Percentiles rank a stretch among this genome's conserved stretches.
Evolutionary conservation across 2,797 vertebrate species (phyloP).

Genomic region (Enteromius fasciolatus): DNA sequence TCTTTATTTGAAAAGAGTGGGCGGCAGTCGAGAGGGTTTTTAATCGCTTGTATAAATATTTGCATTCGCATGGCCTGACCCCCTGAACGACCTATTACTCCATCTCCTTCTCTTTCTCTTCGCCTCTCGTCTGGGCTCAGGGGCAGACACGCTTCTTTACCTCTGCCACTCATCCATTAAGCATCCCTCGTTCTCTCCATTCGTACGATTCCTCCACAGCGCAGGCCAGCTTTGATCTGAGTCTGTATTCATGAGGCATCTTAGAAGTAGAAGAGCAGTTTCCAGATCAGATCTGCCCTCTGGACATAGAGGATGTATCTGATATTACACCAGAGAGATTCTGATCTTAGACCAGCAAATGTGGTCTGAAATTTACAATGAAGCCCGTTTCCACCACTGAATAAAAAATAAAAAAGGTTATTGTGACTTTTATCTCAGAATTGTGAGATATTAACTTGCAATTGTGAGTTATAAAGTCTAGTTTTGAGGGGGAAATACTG

Average conservation of each 20-base stretch:
- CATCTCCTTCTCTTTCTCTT: conserved; percentile 62
- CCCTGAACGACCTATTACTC: conserved; percentile 76
- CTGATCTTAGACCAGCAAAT: conserved; percentile 42
- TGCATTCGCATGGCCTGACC: conserved; percentile 79
- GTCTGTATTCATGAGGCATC: conserved; percentile 60
- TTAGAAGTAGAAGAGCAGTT: not conserved
- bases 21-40: conserved; percentile 76
- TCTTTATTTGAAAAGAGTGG: conserved; percentile 80
- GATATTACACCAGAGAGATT: not conserved
- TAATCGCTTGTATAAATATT: conserved; percentile 85
- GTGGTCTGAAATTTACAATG: conserved; percentile 65
- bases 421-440: too few species aligned
- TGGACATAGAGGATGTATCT: not conserved
- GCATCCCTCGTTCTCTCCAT: conserved; percentile 65
- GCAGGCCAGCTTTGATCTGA: conserved; percentile 70
- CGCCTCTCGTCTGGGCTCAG: conserved; percentile 66
- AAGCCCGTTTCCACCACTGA: not conserved
- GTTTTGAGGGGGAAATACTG: too few species aligned
- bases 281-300: conserved; percentile 20
- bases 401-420: too few species aligned
- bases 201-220: conserved; percentile 69
- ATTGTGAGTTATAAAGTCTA: too few species aligned
- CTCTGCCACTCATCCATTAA: conserved; percentile 76
- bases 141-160: conserved; percentile 77
- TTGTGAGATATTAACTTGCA: too few species aligned